A percentile compares a stretch with the other conserved stretches of the same genome.
Evolutionary conservation across 1,140 invertebrate species (phyloP).

Genomic region (Wiebesia pumilae): DNA sequence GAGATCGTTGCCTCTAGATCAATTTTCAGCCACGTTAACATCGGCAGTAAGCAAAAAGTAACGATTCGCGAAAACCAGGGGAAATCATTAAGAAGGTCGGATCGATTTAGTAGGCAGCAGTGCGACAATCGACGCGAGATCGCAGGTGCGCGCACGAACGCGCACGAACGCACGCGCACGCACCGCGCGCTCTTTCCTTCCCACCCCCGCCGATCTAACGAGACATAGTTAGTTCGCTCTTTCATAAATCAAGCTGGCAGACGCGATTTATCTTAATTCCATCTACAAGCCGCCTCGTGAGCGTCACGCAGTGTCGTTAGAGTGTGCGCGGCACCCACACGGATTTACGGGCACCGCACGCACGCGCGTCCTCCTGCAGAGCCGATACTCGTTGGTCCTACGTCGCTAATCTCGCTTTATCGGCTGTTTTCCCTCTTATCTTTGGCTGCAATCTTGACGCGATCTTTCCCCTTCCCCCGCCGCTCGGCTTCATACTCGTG

Average conservation of each 20-base stretch:
- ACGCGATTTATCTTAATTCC: conserved; percentile 64
- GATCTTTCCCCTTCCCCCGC: conserved; percentile 14
- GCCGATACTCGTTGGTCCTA: not conserved
- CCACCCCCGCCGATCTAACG: conserved; percentile 16
- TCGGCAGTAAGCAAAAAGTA: no score
- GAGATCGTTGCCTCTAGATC: no score
- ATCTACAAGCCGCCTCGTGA: conserved; percentile 56
- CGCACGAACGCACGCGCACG: not conserved
- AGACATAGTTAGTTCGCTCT: conserved; percentile 52
- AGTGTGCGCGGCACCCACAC: conserved; percentile 26
- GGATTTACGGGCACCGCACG: not conserved
- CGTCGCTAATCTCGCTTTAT: conserved; percentile 37
- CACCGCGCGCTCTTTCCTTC: no score
- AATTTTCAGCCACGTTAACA: not conserved
- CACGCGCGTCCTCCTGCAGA: not conserved
- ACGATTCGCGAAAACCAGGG: not conserved
- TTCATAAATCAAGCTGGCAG: conserved; percentile 60
- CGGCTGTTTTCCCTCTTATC: conserved; percentile 39
- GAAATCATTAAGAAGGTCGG: not conserved
- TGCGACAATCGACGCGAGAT: not conserved
- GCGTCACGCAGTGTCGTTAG: not conserved
- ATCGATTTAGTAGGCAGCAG: no score
- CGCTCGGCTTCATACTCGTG: no score
- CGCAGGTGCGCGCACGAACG: conserved; percentile 1
- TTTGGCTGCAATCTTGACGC: not conserved